Evolutionary conservation across 2,888 invertebrate species (phyloP).

Genomic region (Phasia obesa): DNA sequence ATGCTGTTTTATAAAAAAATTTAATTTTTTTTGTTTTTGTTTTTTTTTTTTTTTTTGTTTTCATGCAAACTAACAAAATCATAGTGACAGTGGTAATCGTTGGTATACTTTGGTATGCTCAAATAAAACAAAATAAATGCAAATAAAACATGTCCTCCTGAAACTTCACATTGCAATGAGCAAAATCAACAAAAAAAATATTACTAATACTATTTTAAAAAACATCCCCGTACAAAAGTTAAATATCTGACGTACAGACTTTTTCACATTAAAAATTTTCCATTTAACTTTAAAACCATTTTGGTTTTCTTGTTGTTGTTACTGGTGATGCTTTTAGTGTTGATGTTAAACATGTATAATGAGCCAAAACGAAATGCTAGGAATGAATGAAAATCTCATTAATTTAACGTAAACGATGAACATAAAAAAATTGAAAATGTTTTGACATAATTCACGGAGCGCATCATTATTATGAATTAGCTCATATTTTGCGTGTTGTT

Average conservation of each 20-base stretch:
- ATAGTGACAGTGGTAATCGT: too few relatives aligned
- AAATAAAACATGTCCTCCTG: too few relatives aligned
- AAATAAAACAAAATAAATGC: too few relatives aligned
- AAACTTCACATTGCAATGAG: too few relatives aligned
- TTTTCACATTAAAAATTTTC: slow-evolving; percentile 44
- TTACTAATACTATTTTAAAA: too few relatives aligned
- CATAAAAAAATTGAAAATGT: slow-evolving; percentile 75
- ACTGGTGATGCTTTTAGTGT: slow-evolving; percentile 8
- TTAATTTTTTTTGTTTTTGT: too few relatives aligned
- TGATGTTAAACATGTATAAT: slow-evolving; percentile 54
- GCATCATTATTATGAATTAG: slow-evolving; percentile 75
- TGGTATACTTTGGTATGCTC: too few relatives aligned
- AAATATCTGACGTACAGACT: slow-evolving; percentile 55
- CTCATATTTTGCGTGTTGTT: slow-evolving; percentile 44
- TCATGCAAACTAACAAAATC: too few relatives aligned
- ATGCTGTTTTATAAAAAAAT: too few relatives aligned
- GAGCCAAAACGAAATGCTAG: slow-evolving; percentile 48
- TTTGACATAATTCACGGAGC: slow-evolving; percentile 78
- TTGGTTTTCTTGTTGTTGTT: slow-evolving; percentile 6
- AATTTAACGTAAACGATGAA: slow-evolving; percentile 39
- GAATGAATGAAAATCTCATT: slow-evolving; percentile 42
- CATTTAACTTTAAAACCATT: slow-evolving; percentile 61
- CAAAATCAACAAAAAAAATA: too few relatives aligned
- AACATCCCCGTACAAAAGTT: slow-evolving; percentile 45
- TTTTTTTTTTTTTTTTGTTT: too few relatives aligned